Evolutionary conservation across 2,113 vertebrate genomes (phyloP).

Genomic region (Anser cygnoides): DNA sequence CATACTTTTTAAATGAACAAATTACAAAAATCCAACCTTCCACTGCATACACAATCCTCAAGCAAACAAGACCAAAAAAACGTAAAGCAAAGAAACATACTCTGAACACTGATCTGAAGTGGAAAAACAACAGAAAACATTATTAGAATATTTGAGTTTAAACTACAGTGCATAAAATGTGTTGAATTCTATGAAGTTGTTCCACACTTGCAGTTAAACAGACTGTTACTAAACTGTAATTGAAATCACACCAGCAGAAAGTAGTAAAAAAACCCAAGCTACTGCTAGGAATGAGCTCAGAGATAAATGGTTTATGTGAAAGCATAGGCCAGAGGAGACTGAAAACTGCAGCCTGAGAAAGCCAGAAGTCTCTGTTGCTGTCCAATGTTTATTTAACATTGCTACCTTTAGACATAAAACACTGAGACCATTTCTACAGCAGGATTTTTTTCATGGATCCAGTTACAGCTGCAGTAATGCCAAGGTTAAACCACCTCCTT

Average conservation of each 20-base stretch:
- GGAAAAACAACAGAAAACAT: background rate
- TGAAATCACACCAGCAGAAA: background rate
- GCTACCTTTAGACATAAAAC: background rate
- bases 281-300: background rate
- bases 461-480: background rate
- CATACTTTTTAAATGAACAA: background rate
- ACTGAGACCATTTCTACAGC: background rate
- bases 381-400: background rate
- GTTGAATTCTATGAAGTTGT: background rate
- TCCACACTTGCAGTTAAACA: background rate
- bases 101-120: background rate
- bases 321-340: background rate
- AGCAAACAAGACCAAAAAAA: background rate
- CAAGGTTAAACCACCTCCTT: background rate
- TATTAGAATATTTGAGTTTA: background rate
- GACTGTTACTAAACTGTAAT: background rate
- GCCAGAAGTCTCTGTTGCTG: background rate
- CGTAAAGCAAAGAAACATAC: background rate
- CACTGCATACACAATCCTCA: background rate
- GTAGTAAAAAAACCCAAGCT: background rate
- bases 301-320: background rate
- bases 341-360: background rate
- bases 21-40: background rate
- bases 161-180: background rate
- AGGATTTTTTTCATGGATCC: background rate